Evolutionary conservation across 2,797 vertebrate genomes (phyloP).

Genomic region (Zenarchopterus dispar): DNA sequence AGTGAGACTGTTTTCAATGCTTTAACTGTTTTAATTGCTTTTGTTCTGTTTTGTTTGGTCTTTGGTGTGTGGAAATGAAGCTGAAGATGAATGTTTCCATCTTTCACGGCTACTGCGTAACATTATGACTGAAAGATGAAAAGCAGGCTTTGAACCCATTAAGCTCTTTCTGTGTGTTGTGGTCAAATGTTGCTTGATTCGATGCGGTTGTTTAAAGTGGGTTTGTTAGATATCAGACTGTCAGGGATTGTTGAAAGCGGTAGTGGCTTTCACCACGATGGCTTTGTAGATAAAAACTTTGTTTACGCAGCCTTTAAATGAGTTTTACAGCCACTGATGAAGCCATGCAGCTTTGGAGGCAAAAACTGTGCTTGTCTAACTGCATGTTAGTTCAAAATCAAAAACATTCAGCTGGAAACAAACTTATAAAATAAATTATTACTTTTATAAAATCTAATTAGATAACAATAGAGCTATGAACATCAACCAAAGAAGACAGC

Average conservation of each 20-base stretch:
- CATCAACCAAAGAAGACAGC: too few relatives aligned
- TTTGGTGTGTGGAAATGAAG: conserved; percentile 27
- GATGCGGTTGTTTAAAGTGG: conserved; percentile 21
- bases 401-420: too few relatives aligned
- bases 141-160: conserved; percentile 23
- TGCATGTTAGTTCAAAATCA: too few relatives aligned
- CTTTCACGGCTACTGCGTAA: conserved; percentile 14
- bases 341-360: not conserved
- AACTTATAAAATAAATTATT: too few relatives aligned
- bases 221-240: conserved; percentile 13
- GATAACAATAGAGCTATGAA: too few relatives aligned
- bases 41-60: conserved; percentile 37
- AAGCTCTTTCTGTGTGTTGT: conserved; percentile 6
- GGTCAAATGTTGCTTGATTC: conserved; percentile 38
- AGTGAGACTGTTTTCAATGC: conserved; percentile 12
- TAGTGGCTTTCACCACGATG: conserved; percentile 13
- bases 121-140: conserved; percentile 48
- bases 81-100: conserved; percentile 27
- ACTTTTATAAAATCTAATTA: too few relatives aligned
- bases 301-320: conserved; percentile 16
- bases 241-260: not conserved
- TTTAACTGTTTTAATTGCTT: not conserved
- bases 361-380: too few relatives aligned
- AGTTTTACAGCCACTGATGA: not conserved
- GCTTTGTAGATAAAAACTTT: conserved; percentile 28